Evolutionary conservation across 2,113 vertebrate genomes (phyloP).

Genomic region (Carlito syrichta): DNA sequence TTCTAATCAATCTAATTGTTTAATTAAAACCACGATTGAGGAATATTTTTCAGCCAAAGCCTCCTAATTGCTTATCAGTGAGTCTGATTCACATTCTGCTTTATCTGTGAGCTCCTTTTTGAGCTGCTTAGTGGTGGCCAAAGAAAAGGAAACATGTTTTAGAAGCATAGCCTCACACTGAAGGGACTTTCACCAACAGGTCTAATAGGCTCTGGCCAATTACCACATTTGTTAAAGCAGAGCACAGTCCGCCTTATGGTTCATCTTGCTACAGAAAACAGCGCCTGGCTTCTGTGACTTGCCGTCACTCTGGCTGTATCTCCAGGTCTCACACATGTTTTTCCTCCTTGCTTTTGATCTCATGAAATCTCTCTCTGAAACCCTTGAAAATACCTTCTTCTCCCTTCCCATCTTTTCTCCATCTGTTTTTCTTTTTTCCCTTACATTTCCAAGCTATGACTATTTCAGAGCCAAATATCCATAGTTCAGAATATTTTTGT

Average conservation of each 20-base stretch:
- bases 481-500: no score
- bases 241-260: not conserved
- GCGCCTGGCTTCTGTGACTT: not conserved
- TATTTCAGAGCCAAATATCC: no score
- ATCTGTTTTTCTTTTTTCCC: not conserved
- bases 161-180: not conserved
- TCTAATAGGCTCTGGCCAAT: not conserved
- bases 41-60: constrained; percentile 29
- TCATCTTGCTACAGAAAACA: not conserved
- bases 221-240: not conserved
- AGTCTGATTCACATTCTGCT: not conserved
- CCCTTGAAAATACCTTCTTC: not conserved
- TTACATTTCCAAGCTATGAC: no score
- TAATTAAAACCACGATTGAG: constrained; percentile 31
- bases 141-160: not conserved
- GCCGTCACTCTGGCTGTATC: not conserved
- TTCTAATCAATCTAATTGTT: constrained; percentile 63
- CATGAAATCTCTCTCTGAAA: not conserved
- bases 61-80: constrained; percentile 62
- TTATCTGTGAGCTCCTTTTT: constrained; percentile 43
- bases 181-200: not conserved
- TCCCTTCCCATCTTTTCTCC: no score
- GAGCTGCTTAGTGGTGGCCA: constrained; percentile 3
- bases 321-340: fast-evolving
- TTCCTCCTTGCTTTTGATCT: not conserved